Evolutionary conservation across 2,888 invertebrate genomes (phyloP).

Genomic region (Scaptomyza reducta): DNA sequence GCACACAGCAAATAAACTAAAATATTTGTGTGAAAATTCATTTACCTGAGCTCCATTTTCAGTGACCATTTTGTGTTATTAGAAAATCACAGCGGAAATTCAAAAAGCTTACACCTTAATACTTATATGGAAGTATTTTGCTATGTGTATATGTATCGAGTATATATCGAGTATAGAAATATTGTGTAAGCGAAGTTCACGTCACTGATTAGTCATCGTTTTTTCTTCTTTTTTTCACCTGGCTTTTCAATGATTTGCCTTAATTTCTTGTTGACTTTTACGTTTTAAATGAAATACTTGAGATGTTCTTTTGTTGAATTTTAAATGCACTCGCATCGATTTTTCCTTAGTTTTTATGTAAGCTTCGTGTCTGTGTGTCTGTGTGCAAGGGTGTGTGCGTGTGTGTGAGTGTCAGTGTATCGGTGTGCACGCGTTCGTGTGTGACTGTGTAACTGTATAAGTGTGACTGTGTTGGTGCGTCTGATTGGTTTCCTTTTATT

Average conservation of each 20-base stretch:
- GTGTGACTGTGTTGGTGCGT: slow-evolving; percentile 53
- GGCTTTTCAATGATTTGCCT: slow-evolving; percentile 37
- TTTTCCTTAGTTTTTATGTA: slow-evolving; percentile 76
- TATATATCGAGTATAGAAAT: slow-evolving; percentile 77
- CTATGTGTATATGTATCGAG: not conserved
- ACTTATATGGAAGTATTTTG: slow-evolving; percentile 17
- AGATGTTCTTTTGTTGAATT: slow-evolving; percentile 54
- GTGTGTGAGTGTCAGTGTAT: slow-evolving; percentile 52
- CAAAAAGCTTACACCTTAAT: slow-evolving; percentile 23
- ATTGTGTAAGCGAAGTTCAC: slow-evolving; percentile 80
- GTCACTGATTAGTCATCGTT: slow-evolving; percentile 83
- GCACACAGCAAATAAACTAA: slow-evolving; percentile 19
- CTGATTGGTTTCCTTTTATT: slow-evolving; percentile 70
- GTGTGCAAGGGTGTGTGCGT: slow-evolving; percentile 43
- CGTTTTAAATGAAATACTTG: slow-evolving; percentile 27
- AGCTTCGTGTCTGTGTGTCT: slow-evolving; percentile 53
- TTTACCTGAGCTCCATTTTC: slow-evolving; percentile 85
- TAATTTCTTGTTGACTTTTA: slow-evolving; percentile 21
- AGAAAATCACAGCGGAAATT: slow-evolving; percentile 27
- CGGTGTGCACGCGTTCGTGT: slow-evolving; percentile 41
- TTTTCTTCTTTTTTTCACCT: slow-evolving; percentile 47
- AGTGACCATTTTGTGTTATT: slow-evolving; percentile 82
- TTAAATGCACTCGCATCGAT: slow-evolving; percentile 76
- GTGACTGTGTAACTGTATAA: slow-evolving; percentile 37
- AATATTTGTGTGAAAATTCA: slow-evolving; percentile 10